Evolutionary conservation across 2,888 invertebrate genomes (phyloP).

Genomic region (Pristionchus maxplancki): DNA sequence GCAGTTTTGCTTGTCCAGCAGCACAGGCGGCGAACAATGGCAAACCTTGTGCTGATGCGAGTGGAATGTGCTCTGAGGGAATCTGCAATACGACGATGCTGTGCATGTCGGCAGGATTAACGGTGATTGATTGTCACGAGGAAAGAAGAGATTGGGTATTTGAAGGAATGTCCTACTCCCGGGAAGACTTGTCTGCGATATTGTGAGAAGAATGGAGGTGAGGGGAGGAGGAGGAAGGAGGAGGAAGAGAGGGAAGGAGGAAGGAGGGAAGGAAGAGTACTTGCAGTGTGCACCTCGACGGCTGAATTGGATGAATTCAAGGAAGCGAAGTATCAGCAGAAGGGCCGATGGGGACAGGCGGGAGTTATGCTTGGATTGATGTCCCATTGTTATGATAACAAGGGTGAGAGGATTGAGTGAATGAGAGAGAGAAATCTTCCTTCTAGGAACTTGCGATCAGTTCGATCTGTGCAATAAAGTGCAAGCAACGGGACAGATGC

Average conservation of each 20-base stretch:
- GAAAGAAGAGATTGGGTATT: too few relatives aligned
- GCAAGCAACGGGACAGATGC: background rate
- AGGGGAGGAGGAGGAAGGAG: conserved; percentile 43
- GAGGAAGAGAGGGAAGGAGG: too few relatives aligned
- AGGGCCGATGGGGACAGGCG: conserved; percentile 66
- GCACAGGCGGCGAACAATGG: background rate
- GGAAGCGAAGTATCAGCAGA: conserved; percentile 64
- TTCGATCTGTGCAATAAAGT: background rate
- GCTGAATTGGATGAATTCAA: conserved; percentile 71
- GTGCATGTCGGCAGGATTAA: background rate
- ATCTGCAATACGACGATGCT: conserved; percentile 87
- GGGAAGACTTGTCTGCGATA: conserved; percentile 93
- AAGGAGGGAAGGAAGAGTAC: too few relatives aligned
- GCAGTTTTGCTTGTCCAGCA: background rate
- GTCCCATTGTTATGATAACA: conserved; percentile 95
- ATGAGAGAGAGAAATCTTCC: background rate
- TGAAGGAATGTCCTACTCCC: conserved; percentile 91
- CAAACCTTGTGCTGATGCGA: conserved; percentile 56
- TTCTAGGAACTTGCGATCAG: background rate
- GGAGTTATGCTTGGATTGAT: conserved; percentile 86
- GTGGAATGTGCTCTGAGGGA: conserved; percentile 87
- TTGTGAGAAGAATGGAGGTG: conserved; percentile 81
- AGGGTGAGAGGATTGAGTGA: conserved; percentile 59
- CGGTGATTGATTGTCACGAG: background rate
- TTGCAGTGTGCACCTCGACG: conserved; percentile 72